Evolutionary conservation across 2,888 invertebrate species (phyloP), one percentile per base, ranked within the genome.

Genomic region (Exocentrus adspersus): DNA sequence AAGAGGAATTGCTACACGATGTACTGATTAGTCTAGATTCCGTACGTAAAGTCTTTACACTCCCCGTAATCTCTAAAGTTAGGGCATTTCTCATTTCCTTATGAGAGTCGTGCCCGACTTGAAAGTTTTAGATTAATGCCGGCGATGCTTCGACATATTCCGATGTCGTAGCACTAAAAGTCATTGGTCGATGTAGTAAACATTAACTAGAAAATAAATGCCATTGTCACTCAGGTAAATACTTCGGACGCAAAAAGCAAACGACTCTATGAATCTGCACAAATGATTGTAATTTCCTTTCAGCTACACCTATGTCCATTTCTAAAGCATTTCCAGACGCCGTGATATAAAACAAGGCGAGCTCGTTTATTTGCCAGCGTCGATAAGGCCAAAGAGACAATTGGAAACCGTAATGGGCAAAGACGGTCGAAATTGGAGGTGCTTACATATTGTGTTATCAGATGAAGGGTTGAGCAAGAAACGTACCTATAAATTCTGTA

Each of bases 51-150:
- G 14, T 12, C 24, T n/a, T 46, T 21, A n/a, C 46, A 24, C 46
- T 46, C 46, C 7, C 2, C 24, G 24, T 24, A 48, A 48, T 48
- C 46, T 48, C 21, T 12, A 24, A 48, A 48, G 46, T 48, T 48
- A 9, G 21, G 14, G 20, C 46, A 48, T 48, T 48, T 48, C 46
- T 48, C 46, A 48, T 48, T 48, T 48, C 46, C 46, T 21, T 20
- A 48, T 24, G 46, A 24, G 46, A 24, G 24, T 48, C 14, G 14
- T 24, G 12, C 24, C 1, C 12, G 16, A 9, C 12, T 7, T n/a
- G 20, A 20, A 24, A 14, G 12, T 37, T 37, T 12, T 12, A 5
- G 37, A 37, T 37, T 37, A 37, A 37, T 37, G n/a, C 5, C 37
- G 14, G 37, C 14, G 37, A 14, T 37, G 37, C n/a, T 5, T 14